phyloP scores from a whole-genome alignment of 2,888 invertebrate genomes.

The Drosophila meridionalis region DNA sequence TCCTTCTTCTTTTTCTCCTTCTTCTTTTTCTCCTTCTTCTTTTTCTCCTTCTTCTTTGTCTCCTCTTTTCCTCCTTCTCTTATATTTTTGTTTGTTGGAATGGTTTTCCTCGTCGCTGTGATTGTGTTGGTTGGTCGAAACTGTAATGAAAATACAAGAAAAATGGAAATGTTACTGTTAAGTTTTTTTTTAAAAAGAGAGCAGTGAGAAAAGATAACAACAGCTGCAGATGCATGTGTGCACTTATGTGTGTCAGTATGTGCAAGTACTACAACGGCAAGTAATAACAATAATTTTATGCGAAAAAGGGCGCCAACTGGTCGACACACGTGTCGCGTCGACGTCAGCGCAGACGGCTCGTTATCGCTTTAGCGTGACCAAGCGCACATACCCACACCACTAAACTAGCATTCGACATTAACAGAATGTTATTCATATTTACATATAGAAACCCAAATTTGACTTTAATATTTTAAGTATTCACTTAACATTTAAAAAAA shows the following conservation, averaged over 20 bases:
- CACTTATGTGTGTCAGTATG: background rate
- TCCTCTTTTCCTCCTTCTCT: background rate
- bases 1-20: too few relatives aligned
- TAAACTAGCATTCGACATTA: constrained; percentile 7
- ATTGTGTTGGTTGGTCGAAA: constrained; percentile 39
- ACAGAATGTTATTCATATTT: constrained; percentile 4
- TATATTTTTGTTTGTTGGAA: constrained; percentile 44
- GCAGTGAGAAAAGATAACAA: constrained; percentile 14
- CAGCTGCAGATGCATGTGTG: constrained; percentile 16
- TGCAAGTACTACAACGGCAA: constrained; percentile 19
- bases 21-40: too few relatives aligned
- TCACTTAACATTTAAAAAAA: background rate
- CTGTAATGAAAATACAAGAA: constrained; percentile 50
- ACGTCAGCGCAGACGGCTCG: constrained; percentile 30
- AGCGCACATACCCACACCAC: background rate
- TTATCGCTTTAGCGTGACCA: constrained; percentile 36
- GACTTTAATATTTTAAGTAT: background rate
- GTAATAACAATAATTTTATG: constrained; percentile 62
- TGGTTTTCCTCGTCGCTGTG: constrained; percentile 37
- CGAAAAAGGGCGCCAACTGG: constrained; percentile 78
- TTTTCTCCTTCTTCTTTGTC: too few relatives aligned
- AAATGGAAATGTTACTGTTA: constrained; percentile 49
- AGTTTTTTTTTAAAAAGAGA: constrained; percentile 20
- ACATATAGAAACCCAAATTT: background rate
- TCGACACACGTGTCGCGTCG: constrained; percentile 68